phyloP scores from a whole-genome alignment of 1,140 invertebrate species.

The Grapholita molesta region DNA sequence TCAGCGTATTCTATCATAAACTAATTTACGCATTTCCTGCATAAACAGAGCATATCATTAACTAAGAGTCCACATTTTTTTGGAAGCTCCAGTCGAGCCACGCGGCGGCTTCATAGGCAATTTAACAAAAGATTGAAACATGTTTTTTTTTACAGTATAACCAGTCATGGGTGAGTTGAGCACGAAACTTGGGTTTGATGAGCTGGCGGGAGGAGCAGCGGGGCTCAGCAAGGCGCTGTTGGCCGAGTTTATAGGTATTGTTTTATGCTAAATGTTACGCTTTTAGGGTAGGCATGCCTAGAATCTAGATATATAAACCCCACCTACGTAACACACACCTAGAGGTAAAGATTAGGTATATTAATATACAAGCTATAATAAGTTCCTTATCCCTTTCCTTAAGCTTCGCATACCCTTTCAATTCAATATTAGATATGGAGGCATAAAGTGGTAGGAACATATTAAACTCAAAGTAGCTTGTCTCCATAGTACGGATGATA shows the following conservation, averaged over 20 bases:
- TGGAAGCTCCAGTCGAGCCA: background rate
- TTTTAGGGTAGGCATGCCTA: no score
- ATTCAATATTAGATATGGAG: no score
- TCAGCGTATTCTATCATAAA: background rate
- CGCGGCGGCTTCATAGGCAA: background rate
- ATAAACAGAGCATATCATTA: background rate
- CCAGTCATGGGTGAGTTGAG: conserved; percentile 80
- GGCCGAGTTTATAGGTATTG: conserved; percentile 88
- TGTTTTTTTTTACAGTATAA: conserved; percentile 30
- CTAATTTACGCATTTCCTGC: conserved; percentile 13
- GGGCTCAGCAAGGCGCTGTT: conserved; percentile 82
- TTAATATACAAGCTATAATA: no score
- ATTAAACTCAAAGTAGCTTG: no score
- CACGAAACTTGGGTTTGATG: conserved; percentile 81
- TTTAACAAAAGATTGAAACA: background rate
- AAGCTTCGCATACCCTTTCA: no score
- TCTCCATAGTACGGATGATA: background rate
- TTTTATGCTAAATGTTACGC: no score
- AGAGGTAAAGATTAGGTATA: no score
- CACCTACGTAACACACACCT: no score
- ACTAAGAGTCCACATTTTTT: background rate
- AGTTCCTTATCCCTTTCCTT: no score
- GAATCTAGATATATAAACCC: no score
- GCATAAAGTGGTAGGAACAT: no score
- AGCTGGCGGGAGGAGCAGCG: conserved; percentile 81